These are phyloP conservation scores for Corvus moneduloides DNA, from an alignment of 2,113 vertebrate species.

Conservation along the genomic window DNA sequence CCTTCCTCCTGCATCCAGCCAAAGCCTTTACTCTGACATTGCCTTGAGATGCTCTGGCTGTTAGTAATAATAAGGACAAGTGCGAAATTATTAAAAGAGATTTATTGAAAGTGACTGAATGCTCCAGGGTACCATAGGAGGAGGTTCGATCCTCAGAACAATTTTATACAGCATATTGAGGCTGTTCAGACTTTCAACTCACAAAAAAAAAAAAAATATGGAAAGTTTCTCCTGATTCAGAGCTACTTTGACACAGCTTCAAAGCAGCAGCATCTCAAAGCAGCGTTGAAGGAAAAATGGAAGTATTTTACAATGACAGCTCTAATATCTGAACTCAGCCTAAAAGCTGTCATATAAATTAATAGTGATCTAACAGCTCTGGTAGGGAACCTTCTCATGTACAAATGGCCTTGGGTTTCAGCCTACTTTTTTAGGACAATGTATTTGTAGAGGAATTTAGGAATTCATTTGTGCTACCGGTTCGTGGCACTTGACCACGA, in stretches of 20 bases:
- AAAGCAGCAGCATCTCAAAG: conserved; percentile 49
- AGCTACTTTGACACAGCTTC: conserved; percentile 50
- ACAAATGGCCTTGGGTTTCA: neutral
- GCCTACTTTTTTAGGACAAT: neutral
- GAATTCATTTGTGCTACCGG: neutral
- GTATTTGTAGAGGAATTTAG: neutral
- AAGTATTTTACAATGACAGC: conserved; percentile 33
- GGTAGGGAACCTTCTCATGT: neutral
- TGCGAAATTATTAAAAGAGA: conserved; percentile 52
- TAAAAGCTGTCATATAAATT: conserved; percentile 46
- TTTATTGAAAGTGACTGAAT: conserved; percentile 55
- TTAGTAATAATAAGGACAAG: conserved; percentile 57
- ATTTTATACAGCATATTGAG: conserved; percentile 34
- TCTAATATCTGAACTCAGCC: conserved; percentile 17
- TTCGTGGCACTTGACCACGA: fast-evolving
- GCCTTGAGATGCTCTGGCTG: conserved; percentile 55
- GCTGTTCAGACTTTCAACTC: conserved; percentile 48
- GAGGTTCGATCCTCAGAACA: conserved; percentile 35
- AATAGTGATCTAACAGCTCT: neutral
- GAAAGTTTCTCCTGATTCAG: conserved; percentile 41
- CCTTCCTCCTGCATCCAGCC: neutral
- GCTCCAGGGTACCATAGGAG: neutral
- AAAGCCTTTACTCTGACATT: conserved; percentile 36
- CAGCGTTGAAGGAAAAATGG: neutral
- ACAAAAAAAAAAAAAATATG: neutral